Base-by-base conservation (phyloP, 2,797 vertebrate genomes). In the Neosalanx taihuensis region DNA sequence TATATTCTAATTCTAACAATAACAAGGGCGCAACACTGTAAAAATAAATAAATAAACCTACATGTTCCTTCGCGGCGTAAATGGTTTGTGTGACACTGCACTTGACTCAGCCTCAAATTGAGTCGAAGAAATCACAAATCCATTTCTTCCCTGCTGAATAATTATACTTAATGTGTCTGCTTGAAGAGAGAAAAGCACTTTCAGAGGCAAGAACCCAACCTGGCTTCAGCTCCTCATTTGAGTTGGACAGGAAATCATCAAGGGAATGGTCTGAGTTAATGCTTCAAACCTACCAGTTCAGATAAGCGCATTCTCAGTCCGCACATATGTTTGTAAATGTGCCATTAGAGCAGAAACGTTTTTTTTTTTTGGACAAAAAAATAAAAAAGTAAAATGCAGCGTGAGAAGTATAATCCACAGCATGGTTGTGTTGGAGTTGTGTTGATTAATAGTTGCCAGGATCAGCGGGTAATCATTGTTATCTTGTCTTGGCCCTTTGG, bases 371-470 rank as follows among this genome's bases (percentile, higher is more conserved):
- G 9, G 4, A 35, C 33, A 5, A 35, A 35, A 35, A 35, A 35
- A 4, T 1, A 35, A 35, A 6, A 13, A 41, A 9, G 37, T 41
- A 12, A 46, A 46, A 46, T 2, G 41, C 41, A 46, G 10, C 12
- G 10, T 12, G 41, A 46, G 30, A 10, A 30, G 60, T 31, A 31
- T 46, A 57, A 56, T 29, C 9, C 66, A 33, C 17, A n/a, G 29
- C 41, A 57, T 58, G 12, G 10, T 23, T 4, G 23, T 3, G 51
- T 23, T 58, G 29, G 17, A 59, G 31, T 56, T 60, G 53, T 3
- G 65, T 6, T 77, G 83, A 86, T 85, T 80, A 80, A 75, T 68
- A 64, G 80, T 74, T 87, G 76, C 78, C 72, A 81, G 76, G 77
- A 60, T 46, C 53, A 64, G 35, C 13, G 49, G 63, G 41, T 85